Conservation (phyloP, 1,140 invertebrate species). For the Pentalonia nigronervosa region DNA sequence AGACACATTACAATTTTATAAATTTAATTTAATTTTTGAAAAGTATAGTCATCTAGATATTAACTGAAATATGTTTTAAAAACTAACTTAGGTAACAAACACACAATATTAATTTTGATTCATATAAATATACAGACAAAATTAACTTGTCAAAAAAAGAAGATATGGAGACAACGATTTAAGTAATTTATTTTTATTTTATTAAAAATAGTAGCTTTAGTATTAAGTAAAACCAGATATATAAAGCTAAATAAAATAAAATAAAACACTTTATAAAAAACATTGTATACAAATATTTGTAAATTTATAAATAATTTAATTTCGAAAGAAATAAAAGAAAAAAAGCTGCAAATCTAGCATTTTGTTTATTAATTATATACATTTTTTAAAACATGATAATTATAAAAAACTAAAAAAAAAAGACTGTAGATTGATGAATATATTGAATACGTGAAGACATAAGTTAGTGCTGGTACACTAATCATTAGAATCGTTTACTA, state of each 20-base stretch:
- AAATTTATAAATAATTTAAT: conserved; percentile 51
- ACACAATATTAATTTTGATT: conserved; percentile 46
- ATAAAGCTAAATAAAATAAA: conserved; percentile 49
- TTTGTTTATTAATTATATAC: conserved; percentile 55
- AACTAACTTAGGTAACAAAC: conserved; percentile 31
- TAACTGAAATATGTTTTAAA: neutral
- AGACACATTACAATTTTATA: conserved; percentile 13
- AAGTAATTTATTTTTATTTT: conserved; percentile 13
- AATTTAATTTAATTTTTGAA: conserved; percentile 46
- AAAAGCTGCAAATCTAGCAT: conserved; percentile 46
- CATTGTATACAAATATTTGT: conserved; percentile 56
- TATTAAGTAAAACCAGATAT: conserved; percentile 39
- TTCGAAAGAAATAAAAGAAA: conserved; percentile 51
- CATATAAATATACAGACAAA: conserved; percentile 48
- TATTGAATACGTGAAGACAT: neutral
- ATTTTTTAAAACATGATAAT: conserved; percentile 55
- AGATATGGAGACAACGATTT: neutral
- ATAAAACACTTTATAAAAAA: conserved; percentile 51
- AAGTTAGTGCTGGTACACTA: neutral
- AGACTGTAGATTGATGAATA: conserved; percentile 16
- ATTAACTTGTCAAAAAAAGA: conserved; percentile 36
- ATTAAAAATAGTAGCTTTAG: conserved; percentile 38
- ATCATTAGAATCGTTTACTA: conserved; percentile 46
- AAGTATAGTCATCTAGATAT: conserved; percentile 37
- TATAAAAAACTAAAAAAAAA: conserved; percentile 54